Evolutionary conservation across 2,797 vertebrate species (phyloP).

Genomic region (Eurystomus glaucurus): DNA sequence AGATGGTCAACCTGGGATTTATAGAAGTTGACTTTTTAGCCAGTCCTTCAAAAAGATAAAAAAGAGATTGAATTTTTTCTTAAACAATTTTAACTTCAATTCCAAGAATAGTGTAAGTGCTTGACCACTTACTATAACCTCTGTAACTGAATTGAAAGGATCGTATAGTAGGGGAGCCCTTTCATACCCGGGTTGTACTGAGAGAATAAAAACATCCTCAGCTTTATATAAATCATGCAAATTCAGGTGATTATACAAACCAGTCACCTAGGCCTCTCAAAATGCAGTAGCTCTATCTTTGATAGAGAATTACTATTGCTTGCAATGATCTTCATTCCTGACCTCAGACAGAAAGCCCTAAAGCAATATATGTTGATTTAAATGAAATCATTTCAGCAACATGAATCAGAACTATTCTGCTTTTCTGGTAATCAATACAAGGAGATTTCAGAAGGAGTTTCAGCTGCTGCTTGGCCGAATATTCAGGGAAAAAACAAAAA

Average conservation of each 20-base stretch:
- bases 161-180: background rate
- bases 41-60: background rate
- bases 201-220: background rate
- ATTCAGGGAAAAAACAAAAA: background rate
- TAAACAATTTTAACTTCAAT: background rate
- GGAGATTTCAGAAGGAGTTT: background rate
- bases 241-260: background rate
- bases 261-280: background rate
- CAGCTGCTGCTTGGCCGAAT: conserved; percentile 11
- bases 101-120: accelerated
- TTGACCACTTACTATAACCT: background rate
- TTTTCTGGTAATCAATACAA: conserved; percentile 36
- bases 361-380: conserved; percentile 6
- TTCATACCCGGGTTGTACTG: background rate
- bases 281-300: background rate
- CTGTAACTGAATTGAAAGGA: background rate
- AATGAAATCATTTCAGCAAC: conserved; percentile 3
- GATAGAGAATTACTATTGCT: background rate
- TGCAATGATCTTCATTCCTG: background rate
- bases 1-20: background rate
- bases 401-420: conserved; percentile 26
- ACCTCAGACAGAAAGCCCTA: background rate
- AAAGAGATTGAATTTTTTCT: background rate
- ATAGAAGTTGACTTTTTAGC: background rate
- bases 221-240: background rate